phyloP scores from a whole-genome alignment of 2,113 vertebrate species.

The Meles meles region DNA sequence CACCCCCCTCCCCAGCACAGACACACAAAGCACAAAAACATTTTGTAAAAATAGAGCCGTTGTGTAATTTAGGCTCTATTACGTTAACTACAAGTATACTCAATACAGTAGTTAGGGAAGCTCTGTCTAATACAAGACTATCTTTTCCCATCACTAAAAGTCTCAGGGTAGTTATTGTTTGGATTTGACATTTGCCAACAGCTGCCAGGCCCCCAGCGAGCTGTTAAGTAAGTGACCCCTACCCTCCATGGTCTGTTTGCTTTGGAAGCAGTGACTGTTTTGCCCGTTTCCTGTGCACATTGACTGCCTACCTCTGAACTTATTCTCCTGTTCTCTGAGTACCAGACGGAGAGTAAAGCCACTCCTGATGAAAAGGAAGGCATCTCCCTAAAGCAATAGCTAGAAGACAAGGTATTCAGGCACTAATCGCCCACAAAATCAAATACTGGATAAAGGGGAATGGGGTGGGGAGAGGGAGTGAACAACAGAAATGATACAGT shows the following conservation, averaged over 20 bases:
- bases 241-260: not conserved
- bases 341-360: slow-evolving; percentile 12
- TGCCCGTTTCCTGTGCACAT: not conserved
- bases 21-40: slow-evolving; percentile 43
- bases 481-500: not conserved
- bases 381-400: not conserved
- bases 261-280: not conserved
- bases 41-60: slow-evolving; percentile 53
- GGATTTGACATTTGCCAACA: slow-evolving; percentile 51
- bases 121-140: not conserved
- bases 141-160: not conserved
- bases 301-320: slow-evolving; percentile 16
- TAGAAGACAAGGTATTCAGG: not conserved
- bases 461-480: not conserved
- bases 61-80: slow-evolving; percentile 42
- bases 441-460: not conserved
- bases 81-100: not conserved
- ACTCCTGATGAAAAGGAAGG: not conserved
- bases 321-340: slow-evolving; percentile 36
- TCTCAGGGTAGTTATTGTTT: not conserved
- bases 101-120: not conserved
- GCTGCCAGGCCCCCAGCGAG: slow-evolving; percentile 37
- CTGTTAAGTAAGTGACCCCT: slow-evolving; percentile 15
- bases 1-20: not conserved
- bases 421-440: slow-evolving; percentile 27